These are phyloP conservation scores for Meandrusa payeni DNA, from an alignment of 2,888 invertebrate genomes.

Conservation along the genomic window DNA sequence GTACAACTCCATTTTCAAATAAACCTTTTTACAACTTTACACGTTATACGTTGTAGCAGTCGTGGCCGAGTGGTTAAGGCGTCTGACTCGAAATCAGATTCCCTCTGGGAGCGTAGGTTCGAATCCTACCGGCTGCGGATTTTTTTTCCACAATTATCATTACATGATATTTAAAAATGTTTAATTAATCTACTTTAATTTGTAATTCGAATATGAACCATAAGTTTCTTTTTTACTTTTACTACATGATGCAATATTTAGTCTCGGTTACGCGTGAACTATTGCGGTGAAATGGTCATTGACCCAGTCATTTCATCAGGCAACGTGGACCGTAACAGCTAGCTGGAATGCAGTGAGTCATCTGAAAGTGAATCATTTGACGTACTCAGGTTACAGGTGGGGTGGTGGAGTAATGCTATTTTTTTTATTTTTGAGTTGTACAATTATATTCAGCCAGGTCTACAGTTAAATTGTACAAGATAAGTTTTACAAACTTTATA, in stretches of 20 bases:
- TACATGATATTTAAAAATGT: too few species aligned
- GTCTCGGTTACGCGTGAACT: conserved; percentile 1
- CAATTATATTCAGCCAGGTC: too few species aligned
- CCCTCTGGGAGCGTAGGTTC: conserved; percentile 94
- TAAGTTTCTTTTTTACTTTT: background rate
- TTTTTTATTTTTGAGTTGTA: background rate
- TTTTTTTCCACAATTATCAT: too few species aligned
- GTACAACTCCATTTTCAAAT: too few species aligned
- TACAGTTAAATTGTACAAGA: too few species aligned
- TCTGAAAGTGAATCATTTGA: conserved; percentile 42
- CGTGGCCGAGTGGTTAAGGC: conserved; percentile 87
- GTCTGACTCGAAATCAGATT: conserved; percentile 90
- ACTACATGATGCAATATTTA: conserved; percentile 12
- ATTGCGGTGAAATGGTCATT: conserved; percentile 32
- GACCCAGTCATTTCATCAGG: conserved; percentile 49
- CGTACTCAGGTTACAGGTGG: conserved; percentile 32
- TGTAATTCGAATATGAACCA: too few species aligned
- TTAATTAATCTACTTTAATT: too few species aligned
- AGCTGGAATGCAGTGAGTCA: conserved; percentile 37
- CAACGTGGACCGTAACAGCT: conserved; percentile 38
- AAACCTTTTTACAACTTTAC: too few species aligned
- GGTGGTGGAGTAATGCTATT: conserved; percentile 5
- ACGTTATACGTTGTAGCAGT: too few species aligned
- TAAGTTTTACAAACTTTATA: too few species aligned
- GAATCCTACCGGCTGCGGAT: conserved; percentile 90